Conservation (phyloP, 2,888 invertebrate genomes). For the Dryobota labecula region DNA sequence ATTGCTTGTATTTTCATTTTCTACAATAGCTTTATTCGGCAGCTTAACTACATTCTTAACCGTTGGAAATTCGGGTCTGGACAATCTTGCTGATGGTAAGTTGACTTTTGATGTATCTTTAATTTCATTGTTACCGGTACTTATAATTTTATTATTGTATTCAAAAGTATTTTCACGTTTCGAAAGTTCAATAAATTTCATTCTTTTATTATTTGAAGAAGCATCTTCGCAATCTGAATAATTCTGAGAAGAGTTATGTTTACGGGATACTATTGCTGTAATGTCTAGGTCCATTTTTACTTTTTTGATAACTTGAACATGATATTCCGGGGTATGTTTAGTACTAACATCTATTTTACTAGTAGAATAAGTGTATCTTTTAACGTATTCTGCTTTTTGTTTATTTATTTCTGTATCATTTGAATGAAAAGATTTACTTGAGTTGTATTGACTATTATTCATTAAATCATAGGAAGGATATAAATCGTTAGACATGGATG, state of each 20-base stretch:
- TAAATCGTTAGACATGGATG: background rate
- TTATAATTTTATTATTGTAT: background rate
- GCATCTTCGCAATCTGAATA: conserved; percentile 6
- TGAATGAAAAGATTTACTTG: background rate
- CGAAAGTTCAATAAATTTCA: background rate
- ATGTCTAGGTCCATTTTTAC: conserved; percentile 80
- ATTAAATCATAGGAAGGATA: background rate
- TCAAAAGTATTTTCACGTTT: background rate
- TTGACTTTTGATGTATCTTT: conserved; percentile 10
- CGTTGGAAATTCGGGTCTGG: background rate
- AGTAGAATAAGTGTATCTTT: conserved; percentile 73
- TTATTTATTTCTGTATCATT: conserved; percentile 2
- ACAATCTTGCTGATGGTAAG: conserved; percentile 1
- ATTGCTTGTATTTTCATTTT: background rate
- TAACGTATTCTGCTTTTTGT: conserved; percentile 56
- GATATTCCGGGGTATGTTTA: conserved; percentile 68
- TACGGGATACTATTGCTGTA: conserved; percentile 73
- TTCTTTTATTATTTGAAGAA: conserved; percentile 18
- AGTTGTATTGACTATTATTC: conserved; percentile 6
- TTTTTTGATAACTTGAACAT: conserved; percentile 76
- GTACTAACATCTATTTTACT: conserved; percentile 75
- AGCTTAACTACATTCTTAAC: background rate
- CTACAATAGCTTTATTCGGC: background rate
- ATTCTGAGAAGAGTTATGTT: conserved; percentile 32
- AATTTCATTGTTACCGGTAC: background rate